Base-by-base conservation (phyloP, 2,888 invertebrate genomes). In the Lomographa bimaculata region DNA sequence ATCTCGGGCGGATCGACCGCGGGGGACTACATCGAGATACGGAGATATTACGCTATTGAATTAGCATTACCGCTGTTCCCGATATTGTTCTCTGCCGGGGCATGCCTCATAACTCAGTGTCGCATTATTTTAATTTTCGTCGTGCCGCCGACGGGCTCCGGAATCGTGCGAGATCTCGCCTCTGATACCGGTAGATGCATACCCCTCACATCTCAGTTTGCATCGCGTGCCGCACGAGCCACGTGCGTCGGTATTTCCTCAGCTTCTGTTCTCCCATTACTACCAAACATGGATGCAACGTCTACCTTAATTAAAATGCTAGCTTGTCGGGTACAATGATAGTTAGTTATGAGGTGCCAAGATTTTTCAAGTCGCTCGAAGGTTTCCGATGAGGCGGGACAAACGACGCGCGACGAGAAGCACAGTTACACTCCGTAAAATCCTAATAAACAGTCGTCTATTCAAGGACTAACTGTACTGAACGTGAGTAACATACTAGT, bases 41-140 rank as follows among this genome's bases (percentile, higher is more conserved):
- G 67, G 67, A 60, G 73, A 77, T 84, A 83, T 84, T 86, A 82
- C 81, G 79, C 79, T 79, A 79, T 84, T 81, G 84, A 86, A 86
- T 87, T 87, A 87, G 85, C 84, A 85, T 82, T 79, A 83, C 77
- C 77, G 64, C 72, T 84, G 82, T 81, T 79, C 71, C 58, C 66
- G 72, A 78, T 82, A 77, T 79, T 71, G 60, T 58, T 59, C 53
- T 52, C 46, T 52, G 60, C 48, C 52, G 48, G 56, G 45, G 62
- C 70, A 76, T 70, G 72, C 46, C 63, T 71, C 77, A 76, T 79
- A 79, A 71, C 66, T 79, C 76, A 70, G 62, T 55, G 71, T 66
- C 63, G 71, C 67, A 69, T 79, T 79, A 78, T 75, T 79, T 79
- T 77, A 79, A 80, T 79, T 79, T 77, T 64, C 51, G 61, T 77